These are phyloP conservation scores for Hydropsyche tenuis DNA, from an alignment of 1,140 invertebrate species.

Conservation along the genomic window DNA sequence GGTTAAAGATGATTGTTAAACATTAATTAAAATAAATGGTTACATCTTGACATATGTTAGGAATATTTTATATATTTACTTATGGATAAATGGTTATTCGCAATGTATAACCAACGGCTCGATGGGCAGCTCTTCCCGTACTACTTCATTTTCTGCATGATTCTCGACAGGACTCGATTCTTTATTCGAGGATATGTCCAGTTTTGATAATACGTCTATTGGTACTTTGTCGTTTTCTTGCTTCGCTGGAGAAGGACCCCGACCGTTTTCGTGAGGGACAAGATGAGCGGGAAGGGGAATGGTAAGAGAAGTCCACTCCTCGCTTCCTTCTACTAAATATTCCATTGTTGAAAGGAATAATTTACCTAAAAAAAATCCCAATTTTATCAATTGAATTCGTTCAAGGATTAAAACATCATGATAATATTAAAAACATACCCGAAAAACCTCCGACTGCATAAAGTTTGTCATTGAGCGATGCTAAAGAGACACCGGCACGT, in stretches of 20 bases:
- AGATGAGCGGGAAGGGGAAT: conserved; percentile 51
- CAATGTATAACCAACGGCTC: conserved; percentile 2
- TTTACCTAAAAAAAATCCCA: conserved; percentile 67
- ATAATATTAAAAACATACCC: conserved; percentile 56
- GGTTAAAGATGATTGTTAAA: background rate
- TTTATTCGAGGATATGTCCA: conserved; percentile 23
- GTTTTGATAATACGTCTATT: conserved; percentile 76
- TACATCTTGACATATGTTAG: conserved; percentile 24
- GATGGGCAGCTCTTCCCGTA: background rate
- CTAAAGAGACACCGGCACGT: conserved; percentile 76
- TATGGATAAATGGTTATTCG: conserved; percentile 7
- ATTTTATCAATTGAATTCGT: conserved; percentile 10
- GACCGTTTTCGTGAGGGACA: conserved; percentile 25
- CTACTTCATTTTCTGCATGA: conserved; percentile 6
- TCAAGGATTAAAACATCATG: background rate
- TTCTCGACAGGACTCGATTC: background rate
- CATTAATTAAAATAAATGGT: conserved; percentile 26
- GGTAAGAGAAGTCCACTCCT: conserved; percentile 76
- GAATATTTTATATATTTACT: conserved; percentile 12
- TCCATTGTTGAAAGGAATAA: conserved; percentile 84
- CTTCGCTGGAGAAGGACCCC: conserved; percentile 37
- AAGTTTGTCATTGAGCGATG: conserved; percentile 71
- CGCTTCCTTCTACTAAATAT: conserved; percentile 72
- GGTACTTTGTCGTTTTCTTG: conserved; percentile 62
- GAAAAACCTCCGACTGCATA: conserved; percentile 83